Base-by-base conservation (phyloP, 2,797 vertebrate species). In the Oryzias dopingdopingensis region DNA sequence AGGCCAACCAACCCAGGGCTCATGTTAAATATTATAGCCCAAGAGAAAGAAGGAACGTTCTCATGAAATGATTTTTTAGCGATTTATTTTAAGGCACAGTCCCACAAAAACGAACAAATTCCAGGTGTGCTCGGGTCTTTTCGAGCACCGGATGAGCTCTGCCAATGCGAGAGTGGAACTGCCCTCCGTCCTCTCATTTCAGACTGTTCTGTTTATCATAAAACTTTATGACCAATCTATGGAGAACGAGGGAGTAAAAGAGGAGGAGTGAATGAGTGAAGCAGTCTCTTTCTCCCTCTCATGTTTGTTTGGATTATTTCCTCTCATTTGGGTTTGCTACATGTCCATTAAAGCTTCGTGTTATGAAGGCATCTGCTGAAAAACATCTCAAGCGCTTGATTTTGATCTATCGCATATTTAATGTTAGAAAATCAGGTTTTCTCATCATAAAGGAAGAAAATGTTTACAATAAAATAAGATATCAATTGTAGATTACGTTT, bases 171-270 rank as follows among this genome's bases (percentile, higher is more conserved):
- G 72, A 67, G 66, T 64, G 50, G 70, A 84, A 70, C 61, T 59
- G 70, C 75, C 74, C 72, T 56, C 68, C n/a, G 2, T 78, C 68
- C 57, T 76, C 74, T 83, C 68, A 82, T 82, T 84, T 72, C 77
- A 84, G 79, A 89, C 83, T 83, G 74, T 83, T 86, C 79, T 88
- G 83, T 87, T 88, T 80, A 86, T 79, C 80, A 78, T 88, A 82
- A 86, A 90, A 89, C 62, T 86, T 88, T 83, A 88, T 79, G 81
- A 63, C 49, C 74, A 84, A 74, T 84, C 80, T 84, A 70, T 67
- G 63, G 65, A 71, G 74, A 72, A 67, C 32, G 59, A 68, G 58
- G 67, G 72, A 74, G 70, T 5, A 63, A 77, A 71, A 50, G 56
- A 70, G 67, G 54, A 70, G 67, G 62, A 77, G 74, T 67, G 70